These are phyloP conservation scores for Omphaloscelis lunosa DNA, from an alignment of 2,888 invertebrate genomes.

Conservation along the genomic window DNA sequence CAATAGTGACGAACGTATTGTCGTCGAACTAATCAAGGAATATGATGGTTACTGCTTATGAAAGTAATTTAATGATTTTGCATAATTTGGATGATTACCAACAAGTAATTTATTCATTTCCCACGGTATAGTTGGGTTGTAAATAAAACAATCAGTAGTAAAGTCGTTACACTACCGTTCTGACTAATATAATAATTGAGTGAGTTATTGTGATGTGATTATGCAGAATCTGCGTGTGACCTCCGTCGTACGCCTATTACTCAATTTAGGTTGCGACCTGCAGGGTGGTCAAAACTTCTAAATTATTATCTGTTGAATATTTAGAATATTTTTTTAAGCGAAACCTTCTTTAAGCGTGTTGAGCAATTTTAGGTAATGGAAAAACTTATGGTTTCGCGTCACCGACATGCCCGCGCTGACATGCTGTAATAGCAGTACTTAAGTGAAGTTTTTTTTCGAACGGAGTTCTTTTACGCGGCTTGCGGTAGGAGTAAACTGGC, in stretches of 20 bases:
- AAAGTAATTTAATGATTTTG: not conserved
- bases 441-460: too few relatives aligned
- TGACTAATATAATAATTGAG: conserved; percentile 18
- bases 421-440: too few relatives aligned
- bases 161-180: not conserved
- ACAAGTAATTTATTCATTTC: not conserved
- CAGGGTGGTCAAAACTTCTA: conserved; percentile 60
- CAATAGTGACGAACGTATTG: not conserved
- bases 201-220: conserved; percentile 58
- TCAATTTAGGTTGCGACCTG: conserved; percentile 68
- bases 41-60: not conserved
- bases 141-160: conserved; percentile 14
- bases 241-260: conserved; percentile 75
- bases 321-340: not conserved
- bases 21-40: too few relatives aligned
- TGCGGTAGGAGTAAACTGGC: too few relatives aligned
- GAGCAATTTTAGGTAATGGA: too few relatives aligned
- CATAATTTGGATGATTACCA: not conserved
- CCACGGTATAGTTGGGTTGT: not conserved
- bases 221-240: conserved; percentile 64
- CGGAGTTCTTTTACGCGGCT: too few relatives aligned
- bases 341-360: too few relatives aligned
- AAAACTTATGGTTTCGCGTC: too few relatives aligned
- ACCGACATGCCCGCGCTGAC: too few relatives aligned
- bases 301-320: not conserved